Percentiles rank a stretch among this genome's conserved stretches.
These are phyloP conservation scores for Pseudoips prasinana DNA, from an alignment of 2,888 invertebrate genomes.

Conservation along the genomic window DNA sequence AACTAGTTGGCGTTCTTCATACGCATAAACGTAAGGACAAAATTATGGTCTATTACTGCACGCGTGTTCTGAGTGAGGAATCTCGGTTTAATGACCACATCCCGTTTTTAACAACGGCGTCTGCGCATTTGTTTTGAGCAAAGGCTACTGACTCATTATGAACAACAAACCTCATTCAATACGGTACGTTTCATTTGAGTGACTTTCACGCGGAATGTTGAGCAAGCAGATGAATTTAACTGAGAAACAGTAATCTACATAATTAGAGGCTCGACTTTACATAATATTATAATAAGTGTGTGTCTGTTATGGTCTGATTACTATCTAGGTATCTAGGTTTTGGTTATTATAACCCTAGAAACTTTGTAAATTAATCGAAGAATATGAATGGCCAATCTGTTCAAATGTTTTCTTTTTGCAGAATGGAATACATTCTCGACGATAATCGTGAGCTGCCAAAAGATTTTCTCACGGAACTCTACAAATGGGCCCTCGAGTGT, in stretches of 20 bases:
- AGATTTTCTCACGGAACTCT: conserved; percentile 86
- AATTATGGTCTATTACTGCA: conserved; percentile 32
- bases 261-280: conserved; percentile 14
- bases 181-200: conserved; percentile 53
- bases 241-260: conserved; percentile 30
- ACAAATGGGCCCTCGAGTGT: conserved; percentile 93
- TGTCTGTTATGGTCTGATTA: conserved; percentile 17
- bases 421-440: conserved; percentile 84
- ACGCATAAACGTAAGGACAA: conserved; percentile 11
- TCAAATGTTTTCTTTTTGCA: conserved; percentile 60
- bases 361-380: conserved; percentile 1
- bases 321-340: conserved; percentile 2
- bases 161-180: conserved; percentile 68
- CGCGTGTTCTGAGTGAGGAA: conserved; percentile 56
- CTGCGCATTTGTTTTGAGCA: conserved; percentile 70
- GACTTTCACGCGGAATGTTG: conserved; percentile 43
- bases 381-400: conserved; percentile 11
- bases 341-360: too few relatives aligned
- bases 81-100: conserved; percentile 78
- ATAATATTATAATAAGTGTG: conserved; percentile 2
- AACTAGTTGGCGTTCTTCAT: conserved; percentile 4
- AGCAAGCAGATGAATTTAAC: conserved; percentile 35
- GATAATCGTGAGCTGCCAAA: conserved; percentile 84
- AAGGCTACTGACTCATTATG: conserved; percentile 63
- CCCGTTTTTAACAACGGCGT: conserved; percentile 68